Evolutionary conservation across 2,888 invertebrate genomes (phyloP).

Genomic region (Shargacucullia verbasci): DNA sequence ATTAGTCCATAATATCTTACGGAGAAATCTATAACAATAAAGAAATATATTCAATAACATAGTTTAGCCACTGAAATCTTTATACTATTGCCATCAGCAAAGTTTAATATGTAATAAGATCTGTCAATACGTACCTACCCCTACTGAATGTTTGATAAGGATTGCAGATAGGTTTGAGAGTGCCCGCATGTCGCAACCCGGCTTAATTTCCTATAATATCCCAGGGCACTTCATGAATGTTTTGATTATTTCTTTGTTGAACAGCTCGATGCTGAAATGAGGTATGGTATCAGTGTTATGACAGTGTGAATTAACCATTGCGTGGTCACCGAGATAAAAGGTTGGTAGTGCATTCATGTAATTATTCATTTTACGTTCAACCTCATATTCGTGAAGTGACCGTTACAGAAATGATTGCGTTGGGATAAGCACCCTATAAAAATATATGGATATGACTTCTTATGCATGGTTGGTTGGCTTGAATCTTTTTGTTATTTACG

Average conservation of each 20-base stretch:
- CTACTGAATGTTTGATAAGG: slow-evolving; percentile 79
- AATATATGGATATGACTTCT: background rate
- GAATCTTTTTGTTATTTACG: too few species aligned
- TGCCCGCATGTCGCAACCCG: slow-evolving; percentile 79
- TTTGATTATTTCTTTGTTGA: slow-evolving; percentile 67
- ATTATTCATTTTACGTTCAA: slow-evolving; percentile 19
- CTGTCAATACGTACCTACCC: slow-evolving; percentile 68
- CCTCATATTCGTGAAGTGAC: slow-evolving; percentile 20
- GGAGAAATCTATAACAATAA: too few species aligned
- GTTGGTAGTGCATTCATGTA: slow-evolving; percentile 2
- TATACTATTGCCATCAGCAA: slow-evolving; percentile 43
- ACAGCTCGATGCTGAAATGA: slow-evolving; percentile 36
- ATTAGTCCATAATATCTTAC: too few species aligned
- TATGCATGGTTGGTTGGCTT: too few species aligned
- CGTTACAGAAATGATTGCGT: slow-evolving; percentile 19
- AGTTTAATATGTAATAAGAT: slow-evolving; percentile 57
- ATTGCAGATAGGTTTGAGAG: slow-evolving; percentile 80
- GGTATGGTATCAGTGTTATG: slow-evolving; percentile 21
- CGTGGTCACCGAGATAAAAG: slow-evolving; percentile 21
- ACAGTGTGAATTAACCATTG: slow-evolving; percentile 20
- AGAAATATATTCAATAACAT: too few species aligned
- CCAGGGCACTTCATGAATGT: slow-evolving; percentile 65
- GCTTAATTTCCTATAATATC: slow-evolving; percentile 75
- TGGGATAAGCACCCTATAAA: slow-evolving; percentile 24
- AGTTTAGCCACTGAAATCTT: background rate